A percentile compares a stretch with the other conserved stretches of the same genome.
These are phyloP conservation scores for Erethizon dorsatum DNA, from an alignment of 2,797 vertebrate genomes.

Conservation along the genomic window DNA sequence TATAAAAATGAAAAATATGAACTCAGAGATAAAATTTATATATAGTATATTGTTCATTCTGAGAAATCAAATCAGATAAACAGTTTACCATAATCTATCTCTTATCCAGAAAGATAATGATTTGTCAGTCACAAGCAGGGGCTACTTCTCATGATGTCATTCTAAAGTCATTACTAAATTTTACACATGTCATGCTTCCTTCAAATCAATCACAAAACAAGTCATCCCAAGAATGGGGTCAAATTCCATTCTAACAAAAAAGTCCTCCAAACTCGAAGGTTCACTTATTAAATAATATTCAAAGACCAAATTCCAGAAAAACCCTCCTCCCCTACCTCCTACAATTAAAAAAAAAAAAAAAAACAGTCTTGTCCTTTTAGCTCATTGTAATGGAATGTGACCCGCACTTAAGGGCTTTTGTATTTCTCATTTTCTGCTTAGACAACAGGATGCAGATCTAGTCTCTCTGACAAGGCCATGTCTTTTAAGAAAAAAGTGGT, in stretches of 20 bases:
- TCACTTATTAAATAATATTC: conserved; percentile 69
- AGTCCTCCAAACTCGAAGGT: conserved; percentile 67
- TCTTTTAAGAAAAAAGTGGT: conserved; percentile 57
- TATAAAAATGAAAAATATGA: conserved; percentile 69
- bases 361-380: conserved; percentile 66
- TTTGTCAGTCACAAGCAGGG: conserved; percentile 41
- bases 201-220: conserved; percentile 81
- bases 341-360: conserved; percentile 47
- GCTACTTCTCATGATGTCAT: conserved; percentile 79
- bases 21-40: conserved; percentile 29
- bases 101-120: conserved; percentile 73
- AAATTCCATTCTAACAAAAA: conserved; percentile 81
- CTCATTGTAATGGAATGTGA: conserved; percentile 82
- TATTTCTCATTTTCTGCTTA: conserved; percentile 75
- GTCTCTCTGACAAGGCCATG: conserved; percentile 40
- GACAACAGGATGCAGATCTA: conserved; percentile 62
- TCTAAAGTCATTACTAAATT: conserved; percentile 77
- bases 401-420: conserved; percentile 68
- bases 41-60: conserved; percentile 36
- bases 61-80: conserved; percentile 68
- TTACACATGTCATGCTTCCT: conserved; percentile 74
- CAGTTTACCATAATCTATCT: conserved; percentile 53
- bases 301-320: conserved; percentile 79
- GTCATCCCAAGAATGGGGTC: conserved; percentile 73
- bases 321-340: conserved; percentile 52